phyloP scores from a whole-genome alignment of 1,140 invertebrate species.

The Colletes gigas region DNA sequence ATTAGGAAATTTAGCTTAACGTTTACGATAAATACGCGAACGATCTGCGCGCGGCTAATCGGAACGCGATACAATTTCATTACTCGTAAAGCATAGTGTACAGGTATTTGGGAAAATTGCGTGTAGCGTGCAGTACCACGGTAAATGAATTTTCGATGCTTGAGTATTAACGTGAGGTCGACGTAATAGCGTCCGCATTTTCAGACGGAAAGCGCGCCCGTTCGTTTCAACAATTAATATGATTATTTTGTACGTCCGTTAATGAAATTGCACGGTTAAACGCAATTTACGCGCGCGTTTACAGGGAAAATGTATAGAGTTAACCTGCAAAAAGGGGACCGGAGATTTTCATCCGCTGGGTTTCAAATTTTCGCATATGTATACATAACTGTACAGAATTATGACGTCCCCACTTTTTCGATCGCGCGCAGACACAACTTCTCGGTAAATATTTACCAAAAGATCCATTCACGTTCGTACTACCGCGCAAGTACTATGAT shows the following conservation, averaged over 20 bases:
- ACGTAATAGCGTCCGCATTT: background rate
- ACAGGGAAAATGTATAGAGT: background rate
- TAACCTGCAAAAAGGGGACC: background rate
- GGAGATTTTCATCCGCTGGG: background rate
- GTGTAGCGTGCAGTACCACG: background rate
- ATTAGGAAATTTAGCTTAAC: background rate
- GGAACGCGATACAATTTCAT: background rate
- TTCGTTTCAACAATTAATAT: background rate
- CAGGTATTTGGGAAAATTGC: constrained; percentile 7
- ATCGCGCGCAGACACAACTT: background rate
- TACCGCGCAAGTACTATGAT: background rate
- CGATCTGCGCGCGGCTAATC: background rate
- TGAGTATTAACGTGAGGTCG: background rate
- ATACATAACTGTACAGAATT: too few species aligned
- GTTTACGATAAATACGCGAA: background rate
- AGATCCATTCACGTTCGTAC: background rate
- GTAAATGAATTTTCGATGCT: background rate
- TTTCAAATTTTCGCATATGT: background rate
- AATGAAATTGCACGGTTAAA: background rate
- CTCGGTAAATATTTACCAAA: background rate
- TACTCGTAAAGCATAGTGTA: background rate
- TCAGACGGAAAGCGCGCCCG: background rate
- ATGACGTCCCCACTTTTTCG: background rate
- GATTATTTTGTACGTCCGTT: background rate
- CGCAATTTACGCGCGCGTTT: background rate